These are phyloP conservation scores for Monochamus alternatus DNA, from an alignment of 2,888 invertebrate genomes.

Conservation along the genomic window DNA sequence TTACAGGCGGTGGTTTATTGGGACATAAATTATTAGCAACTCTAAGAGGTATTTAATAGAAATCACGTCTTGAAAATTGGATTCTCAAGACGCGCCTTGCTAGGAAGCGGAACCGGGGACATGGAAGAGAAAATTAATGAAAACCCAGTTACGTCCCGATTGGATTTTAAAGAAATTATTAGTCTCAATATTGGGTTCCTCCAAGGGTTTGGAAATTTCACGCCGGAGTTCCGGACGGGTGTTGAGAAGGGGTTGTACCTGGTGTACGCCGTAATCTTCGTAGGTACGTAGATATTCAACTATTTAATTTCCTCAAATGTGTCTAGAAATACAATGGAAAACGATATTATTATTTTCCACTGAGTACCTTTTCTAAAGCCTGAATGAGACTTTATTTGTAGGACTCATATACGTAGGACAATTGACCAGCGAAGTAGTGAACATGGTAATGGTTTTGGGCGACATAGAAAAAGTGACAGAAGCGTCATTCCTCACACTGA, in stretches of 20 bases:
- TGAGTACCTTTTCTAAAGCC: too few relatives aligned
- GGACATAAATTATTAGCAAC: slow-evolving; percentile 16
- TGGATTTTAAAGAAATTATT: slow-evolving; percentile 43
- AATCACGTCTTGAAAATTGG: slow-evolving; percentile 21
- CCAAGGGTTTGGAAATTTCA: slow-evolving; percentile 31
- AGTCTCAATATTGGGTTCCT: slow-evolving; percentile 31
- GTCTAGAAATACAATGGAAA: too few relatives aligned
- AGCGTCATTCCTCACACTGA: slow-evolving; percentile 49
- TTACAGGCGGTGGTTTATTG: not conserved
- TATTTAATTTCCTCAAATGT: too few relatives aligned
- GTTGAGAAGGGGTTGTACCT: not conserved
- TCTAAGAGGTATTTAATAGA: slow-evolving; percentile 8
- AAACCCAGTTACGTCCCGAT: slow-evolving; percentile 13
- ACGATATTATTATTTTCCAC: too few relatives aligned
- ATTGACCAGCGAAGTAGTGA: slow-evolving; percentile 39
- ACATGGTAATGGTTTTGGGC: slow-evolving; percentile 28
- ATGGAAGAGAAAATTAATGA: slow-evolving; percentile 5
- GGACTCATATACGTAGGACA: slow-evolving; percentile 8
- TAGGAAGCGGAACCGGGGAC: not conserved
- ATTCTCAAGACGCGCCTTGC: not conserved
- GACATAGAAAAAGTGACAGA: slow-evolving; percentile 34
- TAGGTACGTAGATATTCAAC: slow-evolving; percentile 18
- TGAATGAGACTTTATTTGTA: not conserved
- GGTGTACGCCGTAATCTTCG: slow-evolving; percentile 10
- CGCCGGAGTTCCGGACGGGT: slow-evolving; percentile 6